A percentile compares a stretch with the other conserved stretches of the same genome.
These are phyloP conservation scores for Lycaena phlaeas DNA, from an alignment of 2,888 invertebrate genomes.

Conservation along the genomic window DNA sequence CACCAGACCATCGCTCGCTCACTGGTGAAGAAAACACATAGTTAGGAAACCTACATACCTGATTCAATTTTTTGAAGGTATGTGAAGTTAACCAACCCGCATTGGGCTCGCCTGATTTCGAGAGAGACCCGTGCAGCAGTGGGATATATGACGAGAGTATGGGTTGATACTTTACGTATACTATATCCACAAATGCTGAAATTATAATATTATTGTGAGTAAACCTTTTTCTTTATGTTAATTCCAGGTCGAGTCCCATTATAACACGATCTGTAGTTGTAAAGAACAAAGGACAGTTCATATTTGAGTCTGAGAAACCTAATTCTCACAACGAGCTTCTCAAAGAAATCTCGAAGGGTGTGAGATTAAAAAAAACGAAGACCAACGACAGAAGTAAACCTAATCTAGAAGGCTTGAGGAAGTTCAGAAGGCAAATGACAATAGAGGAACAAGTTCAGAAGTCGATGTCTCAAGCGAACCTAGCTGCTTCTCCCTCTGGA, in stretches of 20 bases:
- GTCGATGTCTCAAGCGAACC: slow-evolving; percentile 79
- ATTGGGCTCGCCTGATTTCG: no score
- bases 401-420: slow-evolving; percentile 84
- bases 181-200: no score
- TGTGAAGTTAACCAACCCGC: no score
- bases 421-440: slow-evolving; percentile 91
- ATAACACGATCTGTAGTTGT: slow-evolving; percentile 73
- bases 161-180: no score
- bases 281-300: slow-evolving; percentile 84
- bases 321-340: slow-evolving; percentile 86
- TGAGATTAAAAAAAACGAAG: slow-evolving; percentile 81
- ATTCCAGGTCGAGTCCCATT: slow-evolving; percentile 73
- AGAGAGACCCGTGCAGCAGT: no score
- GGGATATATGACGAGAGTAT: no score
- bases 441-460: slow-evolving; percentile 92
- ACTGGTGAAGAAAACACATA: no score
- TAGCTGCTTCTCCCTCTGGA: slow-evolving; percentile 68
- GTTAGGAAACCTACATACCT: no score
- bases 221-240: no score
- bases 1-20: no score
- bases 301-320: slow-evolving; percentile 88
- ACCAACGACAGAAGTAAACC: slow-evolving; percentile 92
- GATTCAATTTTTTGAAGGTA: no score
- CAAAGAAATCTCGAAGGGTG: slow-evolving; percentile 85
- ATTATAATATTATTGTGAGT: no score